phyloP scores from a whole-genome alignment of 2,888 invertebrate species.

The Bimastos eiseni region DNA sequence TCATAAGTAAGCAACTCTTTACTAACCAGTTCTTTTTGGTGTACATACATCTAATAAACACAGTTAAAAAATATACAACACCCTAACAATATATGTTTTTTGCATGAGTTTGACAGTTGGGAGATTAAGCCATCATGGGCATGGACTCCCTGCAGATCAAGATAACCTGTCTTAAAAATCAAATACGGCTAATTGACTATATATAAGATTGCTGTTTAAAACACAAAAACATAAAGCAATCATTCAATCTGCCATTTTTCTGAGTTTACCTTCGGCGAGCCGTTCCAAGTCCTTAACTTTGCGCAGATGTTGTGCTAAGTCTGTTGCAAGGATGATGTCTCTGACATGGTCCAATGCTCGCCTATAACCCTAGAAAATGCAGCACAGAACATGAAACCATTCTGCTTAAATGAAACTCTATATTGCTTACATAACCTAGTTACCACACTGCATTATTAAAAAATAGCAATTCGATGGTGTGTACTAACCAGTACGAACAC shows the following conservation, averaged over 20 bases:
- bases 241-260: not conserved
- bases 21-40: no score
- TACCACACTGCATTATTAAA: not conserved
- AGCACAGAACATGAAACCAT: not conserved
- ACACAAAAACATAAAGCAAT: no score
- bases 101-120: no score
- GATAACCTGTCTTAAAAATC: no score
- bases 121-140: no score
- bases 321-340: constrained; percentile 79
- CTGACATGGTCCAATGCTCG: constrained; percentile 74
- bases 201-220: no score
- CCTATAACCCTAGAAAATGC: constrained; percentile 68
- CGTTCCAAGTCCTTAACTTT: constrained; percentile 64
- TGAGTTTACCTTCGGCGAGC: constrained; percentile 24
- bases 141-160: not conserved
- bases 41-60: no score
- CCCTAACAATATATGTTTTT: no score
- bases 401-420: not conserved
- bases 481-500: not conserved
- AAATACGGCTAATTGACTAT: no score
- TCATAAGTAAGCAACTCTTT: no score
- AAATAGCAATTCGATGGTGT: not conserved
- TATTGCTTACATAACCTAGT: not conserved
- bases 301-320: constrained; percentile 76
- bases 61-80: no score